These are phyloP conservation scores for Sterrhoptilus dennistouni DNA, from an alignment of 2,113 vertebrate genomes.

Conservation along the genomic window DNA sequence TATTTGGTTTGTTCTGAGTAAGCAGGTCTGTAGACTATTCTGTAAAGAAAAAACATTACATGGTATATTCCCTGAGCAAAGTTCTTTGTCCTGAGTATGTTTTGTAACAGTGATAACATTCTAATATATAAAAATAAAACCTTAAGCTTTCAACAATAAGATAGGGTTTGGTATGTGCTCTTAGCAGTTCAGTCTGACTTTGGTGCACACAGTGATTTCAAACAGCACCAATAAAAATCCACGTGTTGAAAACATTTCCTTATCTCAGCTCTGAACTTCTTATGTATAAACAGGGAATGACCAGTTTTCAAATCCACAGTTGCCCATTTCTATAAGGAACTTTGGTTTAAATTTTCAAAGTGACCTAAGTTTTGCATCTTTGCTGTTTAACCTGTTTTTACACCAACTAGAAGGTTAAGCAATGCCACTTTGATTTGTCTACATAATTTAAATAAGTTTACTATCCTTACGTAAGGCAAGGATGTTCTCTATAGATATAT, in stretches of 20 bases:
- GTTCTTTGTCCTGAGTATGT: constrained; percentile 97
- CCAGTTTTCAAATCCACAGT: constrained; percentile 81
- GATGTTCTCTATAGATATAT: constrained; percentile 80
- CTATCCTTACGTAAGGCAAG: constrained; percentile 80
- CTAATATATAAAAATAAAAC: constrained; percentile 85
- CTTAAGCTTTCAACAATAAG: constrained; percentile 71
- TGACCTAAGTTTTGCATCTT: constrained; percentile 83
- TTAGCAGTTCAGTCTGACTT: constrained; percentile 73
- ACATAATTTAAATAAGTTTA: constrained; percentile 88
- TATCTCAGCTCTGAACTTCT: constrained; percentile 75
- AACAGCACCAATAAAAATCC: constrained; percentile 64
- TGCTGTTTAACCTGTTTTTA: constrained; percentile 79
- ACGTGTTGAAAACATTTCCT: constrained; percentile 43
- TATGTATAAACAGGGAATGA: constrained; percentile 77
- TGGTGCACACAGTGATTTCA: constrained; percentile 73
- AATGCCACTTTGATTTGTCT: constrained; percentile 93
- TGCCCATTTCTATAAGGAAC: constrained; percentile 85
- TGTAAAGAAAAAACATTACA: constrained; percentile 85
- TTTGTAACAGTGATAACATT: constrained; percentile 82
- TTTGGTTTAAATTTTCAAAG: constrained; percentile 90
- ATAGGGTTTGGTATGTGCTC: constrained; percentile 79
- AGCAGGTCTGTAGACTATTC: constrained; percentile 77
- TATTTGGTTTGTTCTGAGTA: constrained; percentile 82
- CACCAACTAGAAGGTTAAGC: constrained; percentile 76
- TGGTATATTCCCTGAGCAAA: constrained; percentile 99